Evolutionary conservation across 2,888 invertebrate species (phyloP).

Genomic region (Diaprepes abbreviatus): DNA sequence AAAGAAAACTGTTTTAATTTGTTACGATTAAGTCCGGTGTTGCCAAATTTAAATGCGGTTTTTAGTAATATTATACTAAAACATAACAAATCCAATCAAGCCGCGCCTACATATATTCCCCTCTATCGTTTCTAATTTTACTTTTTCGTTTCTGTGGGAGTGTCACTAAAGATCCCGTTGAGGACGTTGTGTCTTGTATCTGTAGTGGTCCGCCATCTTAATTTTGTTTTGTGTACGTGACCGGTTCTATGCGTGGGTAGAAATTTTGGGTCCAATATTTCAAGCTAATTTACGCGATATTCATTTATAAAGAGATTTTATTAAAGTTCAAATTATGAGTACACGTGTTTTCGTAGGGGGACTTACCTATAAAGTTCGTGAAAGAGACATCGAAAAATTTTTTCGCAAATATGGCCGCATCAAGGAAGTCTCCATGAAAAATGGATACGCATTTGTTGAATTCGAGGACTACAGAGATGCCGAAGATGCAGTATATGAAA

Average conservation of each 20-base stretch:
- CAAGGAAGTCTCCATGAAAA: slow-evolving; percentile 94
- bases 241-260: not conserved
- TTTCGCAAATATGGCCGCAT: slow-evolving; percentile 96
- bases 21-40: not conserved
- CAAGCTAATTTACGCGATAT: too few species aligned
- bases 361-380: slow-evolving; percentile 87
- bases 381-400: slow-evolving; percentile 95
- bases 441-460: slow-evolving; percentile 98
- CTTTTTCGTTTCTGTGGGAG: too few species aligned
- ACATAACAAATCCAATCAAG: too few species aligned
- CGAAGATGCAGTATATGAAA: slow-evolving; percentile 98
- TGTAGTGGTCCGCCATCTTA: slow-evolving; percentile 10
- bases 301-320: not conserved
- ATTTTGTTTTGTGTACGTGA: slow-evolving; percentile 3
- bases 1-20: too few species aligned
- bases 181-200: too few species aligned
- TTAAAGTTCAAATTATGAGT: slow-evolving; percentile 69
- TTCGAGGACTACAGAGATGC: slow-evolving; percentile 98
- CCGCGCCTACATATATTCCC: too few species aligned
- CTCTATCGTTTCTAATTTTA: too few species aligned
- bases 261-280: not conserved
- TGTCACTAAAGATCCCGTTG: too few species aligned
- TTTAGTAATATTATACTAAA: too few species aligned
- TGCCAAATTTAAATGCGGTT: not conserved
- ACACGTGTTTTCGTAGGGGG: slow-evolving; percentile 90